Conservation (phyloP, 2,888 invertebrate genomes). For the Coecobrya sp. region DNA sequence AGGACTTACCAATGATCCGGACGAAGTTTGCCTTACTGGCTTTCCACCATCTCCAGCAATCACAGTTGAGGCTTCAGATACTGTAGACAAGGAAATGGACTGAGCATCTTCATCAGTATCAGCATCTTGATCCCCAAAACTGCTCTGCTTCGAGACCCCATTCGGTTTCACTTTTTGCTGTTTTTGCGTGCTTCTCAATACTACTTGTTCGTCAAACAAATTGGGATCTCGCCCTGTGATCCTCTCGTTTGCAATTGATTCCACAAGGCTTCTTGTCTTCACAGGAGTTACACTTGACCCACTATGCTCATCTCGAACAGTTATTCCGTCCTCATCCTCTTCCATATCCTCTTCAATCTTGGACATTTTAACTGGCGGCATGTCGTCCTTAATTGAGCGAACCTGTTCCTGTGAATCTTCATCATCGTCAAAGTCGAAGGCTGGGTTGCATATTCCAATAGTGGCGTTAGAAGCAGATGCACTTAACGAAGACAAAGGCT, state of each 20-base stretch:
- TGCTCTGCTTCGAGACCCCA: conserved; percentile 56
- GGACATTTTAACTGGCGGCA: conserved; percentile 76
- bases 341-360: conserved; percentile 80
- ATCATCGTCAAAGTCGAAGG: conserved; percentile 86
- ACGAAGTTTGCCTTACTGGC: conserved; percentile 33
- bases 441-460: conserved; percentile 86
- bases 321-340: conserved; percentile 67
- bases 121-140: conserved; percentile 65
- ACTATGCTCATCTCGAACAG: conserved; percentile 51
- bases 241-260: conserved; percentile 22
- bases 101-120: conserved; percentile 83
- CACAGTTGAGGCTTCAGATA: conserved; percentile 84
- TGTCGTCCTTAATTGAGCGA: conserved; percentile 67
- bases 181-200: neutral
- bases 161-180: conserved; percentile 57
- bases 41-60: conserved; percentile 76
- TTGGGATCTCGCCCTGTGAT: conserved; percentile 3
- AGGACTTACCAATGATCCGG: conserved; percentile 78
- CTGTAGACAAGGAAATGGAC: conserved; percentile 79
- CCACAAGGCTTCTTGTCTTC: conserved; percentile 30
- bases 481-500: conserved; percentile 73
- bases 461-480: conserved; percentile 77
- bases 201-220: conserved; percentile 5
- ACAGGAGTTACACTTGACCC: conserved; percentile 26
- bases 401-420: conserved; percentile 79